Conservation (phyloP, 2,113 vertebrate species). For the Gymnogyps californianus region DNA sequence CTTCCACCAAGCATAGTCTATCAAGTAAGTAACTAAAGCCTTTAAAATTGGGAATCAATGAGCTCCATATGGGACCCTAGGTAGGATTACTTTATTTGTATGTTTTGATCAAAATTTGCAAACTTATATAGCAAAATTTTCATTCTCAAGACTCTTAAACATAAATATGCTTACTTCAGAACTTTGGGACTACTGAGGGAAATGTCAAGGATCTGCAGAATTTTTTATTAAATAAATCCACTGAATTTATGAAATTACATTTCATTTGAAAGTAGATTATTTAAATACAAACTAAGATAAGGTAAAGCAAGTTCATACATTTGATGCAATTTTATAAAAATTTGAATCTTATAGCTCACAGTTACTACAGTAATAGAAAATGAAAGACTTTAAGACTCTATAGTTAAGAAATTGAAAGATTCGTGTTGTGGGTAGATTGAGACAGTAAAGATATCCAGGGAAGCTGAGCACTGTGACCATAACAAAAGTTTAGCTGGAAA, state of each 20-base stretch:
- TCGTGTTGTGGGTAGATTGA: not conserved
- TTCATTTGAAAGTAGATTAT: not conserved
- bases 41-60: not conserved
- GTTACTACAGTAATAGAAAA: not conserved
- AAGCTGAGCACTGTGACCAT: rapidly evolving
- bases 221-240: not conserved
- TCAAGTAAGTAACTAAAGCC: not conserved
- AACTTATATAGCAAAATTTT: not conserved
- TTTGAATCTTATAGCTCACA: not conserved
- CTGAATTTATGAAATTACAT: not conserved
- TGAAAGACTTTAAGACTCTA: not conserved
- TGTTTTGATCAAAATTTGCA: not conserved
- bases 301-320: rapidly evolving
- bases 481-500: not conserved
- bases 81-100: not conserved
- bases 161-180: not conserved
- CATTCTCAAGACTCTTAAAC: not conserved
- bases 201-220: not conserved
- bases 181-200: not conserved
- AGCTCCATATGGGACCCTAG: not conserved
- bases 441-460: not conserved
- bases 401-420: not conserved
- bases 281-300: not conserved
- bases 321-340: not conserved
- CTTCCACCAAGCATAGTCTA: not conserved